These are phyloP conservation scores for Popillia japonica DNA, from an alignment of 1,140 invertebrate species.

Conservation along the genomic window DNA sequence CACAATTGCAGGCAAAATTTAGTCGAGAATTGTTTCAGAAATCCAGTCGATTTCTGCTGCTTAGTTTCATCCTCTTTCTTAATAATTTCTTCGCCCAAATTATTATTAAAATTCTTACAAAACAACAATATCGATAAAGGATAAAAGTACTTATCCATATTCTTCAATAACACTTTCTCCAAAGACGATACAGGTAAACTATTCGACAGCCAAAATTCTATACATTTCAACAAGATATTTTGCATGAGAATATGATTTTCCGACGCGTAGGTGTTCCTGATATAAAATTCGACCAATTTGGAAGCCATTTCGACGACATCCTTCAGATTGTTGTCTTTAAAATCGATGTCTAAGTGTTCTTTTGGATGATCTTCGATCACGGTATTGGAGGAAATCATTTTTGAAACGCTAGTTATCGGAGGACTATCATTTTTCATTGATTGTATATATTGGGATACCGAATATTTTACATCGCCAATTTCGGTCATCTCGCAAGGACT, in stretches of 20 bases:
- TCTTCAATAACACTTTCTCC: slow-evolving; percentile 60
- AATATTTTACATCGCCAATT: slow-evolving; percentile 55
- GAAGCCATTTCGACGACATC: slow-evolving; percentile 53
- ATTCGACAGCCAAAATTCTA: slow-evolving; percentile 62
- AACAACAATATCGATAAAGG: slow-evolving; percentile 61
- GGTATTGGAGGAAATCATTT: slow-evolving; percentile 47
- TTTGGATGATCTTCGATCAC: slow-evolving; percentile 25
- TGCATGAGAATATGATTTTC: slow-evolving; percentile 61
- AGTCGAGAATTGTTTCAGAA: slow-evolving; percentile 59
- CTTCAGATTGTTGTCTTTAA: slow-evolving; percentile 52
- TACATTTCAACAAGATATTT: slow-evolving; percentile 59
- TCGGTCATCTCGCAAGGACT: slow-evolving; percentile 56
- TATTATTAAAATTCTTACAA: slow-evolving; percentile 60
- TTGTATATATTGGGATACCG: slow-evolving; percentile 56
- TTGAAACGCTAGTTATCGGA: slow-evolving; percentile 53
- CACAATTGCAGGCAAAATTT: slow-evolving; percentile 60
- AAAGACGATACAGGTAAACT: slow-evolving; percentile 59
- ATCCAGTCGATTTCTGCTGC: slow-evolving; percentile 54
- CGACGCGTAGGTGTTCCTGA: slow-evolving; percentile 55
- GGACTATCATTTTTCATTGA: slow-evolving; percentile 54
- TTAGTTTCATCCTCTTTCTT: slow-evolving; percentile 45
- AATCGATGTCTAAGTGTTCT: slow-evolving; percentile 44
- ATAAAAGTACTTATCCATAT: slow-evolving; percentile 63
- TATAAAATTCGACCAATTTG: slow-evolving; percentile 57
- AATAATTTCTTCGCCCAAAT: slow-evolving; percentile 52